Evolutionary conservation across 2,113 vertebrate species (phyloP), one percentile per base, ranked within the genome.

Genomic region (Pan troglodytes): DNA sequence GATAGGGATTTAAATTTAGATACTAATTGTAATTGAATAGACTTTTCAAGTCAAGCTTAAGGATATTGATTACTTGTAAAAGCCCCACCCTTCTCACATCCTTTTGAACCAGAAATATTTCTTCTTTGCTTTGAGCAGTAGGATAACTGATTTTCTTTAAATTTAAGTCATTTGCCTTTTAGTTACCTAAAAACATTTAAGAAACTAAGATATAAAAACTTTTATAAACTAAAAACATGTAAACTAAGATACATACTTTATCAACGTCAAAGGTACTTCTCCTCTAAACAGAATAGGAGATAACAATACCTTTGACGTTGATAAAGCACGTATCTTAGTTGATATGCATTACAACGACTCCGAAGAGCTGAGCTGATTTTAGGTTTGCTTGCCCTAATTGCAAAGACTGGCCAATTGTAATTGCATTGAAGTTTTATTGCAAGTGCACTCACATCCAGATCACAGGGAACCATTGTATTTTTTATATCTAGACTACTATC

Each of bases 401-500:
- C 80, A 75, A 70, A 85, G 83, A 84, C 84, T 57, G 11, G 91
- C 93, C 61, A 81, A 9, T 72, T 92, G 80, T 82, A 96, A 93
- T 79, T 38, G 17, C 32, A 82, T 38, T 57, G 84, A 93, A 96
- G 68, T 97, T 96, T 89, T 81, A 88, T 88, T 93, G 72, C 83
- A 93, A 95, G 70, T 35, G 30, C 20, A 13, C 72, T 93, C 84
- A 90, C 75, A 95, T 95, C 59, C 79, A 78, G 80, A 87, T 98
- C 72, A 84, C 45, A 92, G 87, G 92, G 76, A 92, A 61, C 52
- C 59, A 14, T 95, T 96, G 75, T 92, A 79, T 88, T 98, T 98
- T 32, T 97, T 96, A 88, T 98, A 96, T 93, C 80, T 88, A 94
- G 80, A 97, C 93, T 93, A 94, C 89, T 95, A 97, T 95, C 95